Evolutionary conservation across 2,797 vertebrate genomes (phyloP), one percentile per base, ranked within the genome.

Genomic region (Scolopax bukidnonensis): DNA sequence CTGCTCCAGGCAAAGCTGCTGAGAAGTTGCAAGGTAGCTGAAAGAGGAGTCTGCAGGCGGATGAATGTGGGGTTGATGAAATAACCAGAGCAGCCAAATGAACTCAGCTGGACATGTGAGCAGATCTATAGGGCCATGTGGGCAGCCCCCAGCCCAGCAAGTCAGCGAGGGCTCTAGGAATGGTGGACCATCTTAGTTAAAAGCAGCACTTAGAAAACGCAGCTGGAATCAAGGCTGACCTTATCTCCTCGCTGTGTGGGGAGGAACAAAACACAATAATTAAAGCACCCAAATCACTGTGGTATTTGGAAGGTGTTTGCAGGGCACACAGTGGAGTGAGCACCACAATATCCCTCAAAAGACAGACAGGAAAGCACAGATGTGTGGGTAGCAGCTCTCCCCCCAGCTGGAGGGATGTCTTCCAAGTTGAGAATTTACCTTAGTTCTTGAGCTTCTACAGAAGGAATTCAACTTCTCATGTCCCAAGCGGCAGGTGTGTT

Each of bases 291-390:
- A 33, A 57, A 32, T 43, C 47, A 36, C 51, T 2, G 0, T 15
- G 45, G 48, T 50, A 6, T 33, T 38, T 47, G 38, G 28, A 84
- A n/a, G 23, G 41, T 1, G 1, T 24, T 25, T 13, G 56, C 16
- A 23, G 14, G 51, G 47, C 3, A 2, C 45, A 59, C 33, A 85
- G 54, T 7, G 16, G 40, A 48, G 48, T 15, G 16, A 61, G 60
- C 53, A 67, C 12, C 2, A 0, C 30, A 20, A 41, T 10, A 20
- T 30, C n/a, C 60, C 51, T 33, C 16, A 61, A 59, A 68, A 65
- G 17, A 36, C 1, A 3, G 3, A 33, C 33, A 21, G 0, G 3
- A 27, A 60, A 45, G 11, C 38, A 69, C 0, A 1, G 43, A 17
- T 28, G 19, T 56, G 61, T 38, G n/a, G 63, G 47, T 8, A 45